These are phyloP conservation scores for Leucophenga varia DNA, from an alignment of 1,140 invertebrate species.

Conservation along the genomic window DNA sequence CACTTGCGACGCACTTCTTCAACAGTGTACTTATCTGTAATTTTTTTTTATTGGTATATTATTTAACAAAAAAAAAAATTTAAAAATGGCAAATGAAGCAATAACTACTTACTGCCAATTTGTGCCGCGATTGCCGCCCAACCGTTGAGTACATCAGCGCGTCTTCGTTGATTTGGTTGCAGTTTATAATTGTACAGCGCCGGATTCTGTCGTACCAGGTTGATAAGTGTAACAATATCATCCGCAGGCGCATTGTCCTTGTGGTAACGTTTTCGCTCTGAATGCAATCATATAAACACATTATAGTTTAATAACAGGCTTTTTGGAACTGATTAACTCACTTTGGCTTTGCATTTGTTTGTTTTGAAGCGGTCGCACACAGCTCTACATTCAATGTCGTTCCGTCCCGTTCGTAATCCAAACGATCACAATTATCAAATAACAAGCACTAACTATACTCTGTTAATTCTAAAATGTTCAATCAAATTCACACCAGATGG, in stretches of 20 bases:
- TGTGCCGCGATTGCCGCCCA: constrained; percentile 45
- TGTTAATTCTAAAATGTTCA: no score
- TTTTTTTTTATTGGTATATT: no score
- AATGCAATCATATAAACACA: background rate
- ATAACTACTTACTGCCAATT: constrained; percentile 47
- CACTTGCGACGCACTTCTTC: constrained; percentile 49
- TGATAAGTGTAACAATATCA: constrained; percentile 47
- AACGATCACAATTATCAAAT: no score
- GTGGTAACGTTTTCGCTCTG: constrained; percentile 51
- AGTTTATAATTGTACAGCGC: constrained; percentile 52
- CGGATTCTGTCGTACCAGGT: constrained; percentile 49
- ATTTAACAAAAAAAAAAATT: background rate
- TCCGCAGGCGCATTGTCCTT: constrained; percentile 50
- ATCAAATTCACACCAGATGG: no score
- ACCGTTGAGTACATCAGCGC: constrained; percentile 42
- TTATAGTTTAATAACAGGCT: no score
- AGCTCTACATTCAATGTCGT: no score
- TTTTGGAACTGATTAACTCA: no score
- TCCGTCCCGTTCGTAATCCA: no score
- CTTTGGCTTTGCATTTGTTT: no score
- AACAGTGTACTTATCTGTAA: constrained; percentile 48
- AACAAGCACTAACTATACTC: no score
- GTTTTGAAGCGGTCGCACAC: no score
- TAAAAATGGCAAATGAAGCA: background rate
- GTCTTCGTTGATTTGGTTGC: constrained; percentile 44